phyloP scores from a whole-genome alignment of 2,113 vertebrate genomes.

The Morone chrysops region DNA sequence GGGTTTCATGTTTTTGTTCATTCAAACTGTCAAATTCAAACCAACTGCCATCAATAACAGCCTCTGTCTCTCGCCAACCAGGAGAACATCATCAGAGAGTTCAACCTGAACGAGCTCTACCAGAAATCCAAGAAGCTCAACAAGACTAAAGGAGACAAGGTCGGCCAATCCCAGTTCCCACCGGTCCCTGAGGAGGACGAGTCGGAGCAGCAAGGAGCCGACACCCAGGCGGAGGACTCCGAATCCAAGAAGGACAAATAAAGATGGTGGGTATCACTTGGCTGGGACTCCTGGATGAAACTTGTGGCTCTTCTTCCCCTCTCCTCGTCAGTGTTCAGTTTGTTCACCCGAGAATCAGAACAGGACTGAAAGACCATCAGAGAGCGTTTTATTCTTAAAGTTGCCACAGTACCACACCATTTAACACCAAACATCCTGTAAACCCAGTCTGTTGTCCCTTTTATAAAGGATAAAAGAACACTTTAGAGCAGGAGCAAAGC shows the following conservation, averaged over 20 bases:
- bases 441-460: neutral
- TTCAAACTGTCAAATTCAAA: too few species aligned
- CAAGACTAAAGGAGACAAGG: constrained; percentile 81
- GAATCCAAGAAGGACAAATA: constrained; percentile 96
- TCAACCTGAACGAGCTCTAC: constrained; percentile 94
- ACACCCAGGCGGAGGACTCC: constrained; percentile 48
- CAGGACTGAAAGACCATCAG: neutral
- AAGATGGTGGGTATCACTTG: constrained; percentile 5
- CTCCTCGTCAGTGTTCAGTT: constrained; percentile 31
- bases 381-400: too few species aligned
- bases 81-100: constrained; percentile 98
- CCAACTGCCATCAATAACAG: neutral
- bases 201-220: constrained; percentile 59
- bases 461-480: neutral
- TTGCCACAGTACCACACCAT: neutral
- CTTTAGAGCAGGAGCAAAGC: constrained; percentile 17
- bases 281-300: constrained; percentile 40
- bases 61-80: constrained; percentile 51
- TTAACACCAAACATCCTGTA: neutral
- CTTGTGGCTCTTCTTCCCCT: neutral
- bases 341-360: constrained; percentile 15
- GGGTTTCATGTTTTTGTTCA: too few species aligned
- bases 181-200: constrained; percentile 83
- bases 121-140: constrained; percentile 91
- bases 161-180: constrained; percentile 69